Evolutionary conservation across 2,113 vertebrate species (phyloP).

Genomic region (Eretmochelys imbricata): DNA sequence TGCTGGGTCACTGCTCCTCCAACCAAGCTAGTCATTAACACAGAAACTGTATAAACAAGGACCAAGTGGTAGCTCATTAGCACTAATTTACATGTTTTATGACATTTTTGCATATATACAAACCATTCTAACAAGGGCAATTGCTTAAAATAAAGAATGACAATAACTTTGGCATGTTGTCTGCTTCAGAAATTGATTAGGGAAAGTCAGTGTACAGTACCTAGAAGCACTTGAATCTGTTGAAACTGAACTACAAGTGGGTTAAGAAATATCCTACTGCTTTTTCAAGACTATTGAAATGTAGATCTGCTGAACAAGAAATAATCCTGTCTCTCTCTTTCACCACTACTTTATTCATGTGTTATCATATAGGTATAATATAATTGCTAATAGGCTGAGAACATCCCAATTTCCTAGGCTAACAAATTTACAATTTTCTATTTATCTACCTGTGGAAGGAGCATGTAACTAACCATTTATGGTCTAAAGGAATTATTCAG

Average conservation of each 20-base stretch:
- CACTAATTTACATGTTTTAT: conserved; percentile 36
- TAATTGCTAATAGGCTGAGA: conserved; percentile 19
- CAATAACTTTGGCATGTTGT: not conserved
- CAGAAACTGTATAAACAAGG: conserved; percentile 23
- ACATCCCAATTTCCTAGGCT: not conserved
- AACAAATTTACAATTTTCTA: not conserved
- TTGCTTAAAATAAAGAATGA: conserved; percentile 50
- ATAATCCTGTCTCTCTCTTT: conserved; percentile 15
- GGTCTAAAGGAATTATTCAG: not conserved
- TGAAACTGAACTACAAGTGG: not conserved
- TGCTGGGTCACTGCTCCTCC: conserved; percentile 36
- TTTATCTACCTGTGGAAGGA: conserved; percentile 3
- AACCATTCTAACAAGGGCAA: conserved; percentile 11
- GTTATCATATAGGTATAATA: not conserved
- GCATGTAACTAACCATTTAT: not conserved
- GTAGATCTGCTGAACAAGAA: not conserved
- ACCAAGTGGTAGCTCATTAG: conserved; percentile 42
- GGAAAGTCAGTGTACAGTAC: not conserved
- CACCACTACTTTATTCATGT: not conserved
- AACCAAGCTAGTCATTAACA: not conserved
- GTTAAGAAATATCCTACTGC: not conserved
- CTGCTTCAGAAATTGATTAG: conserved; percentile 3
- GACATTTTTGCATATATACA: not conserved
- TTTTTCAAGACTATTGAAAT: not conserved
- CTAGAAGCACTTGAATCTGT: conserved; percentile 5